phyloP scores from a whole-genome alignment of 2,113 vertebrate species.

The Athene cunicularia region DNA sequence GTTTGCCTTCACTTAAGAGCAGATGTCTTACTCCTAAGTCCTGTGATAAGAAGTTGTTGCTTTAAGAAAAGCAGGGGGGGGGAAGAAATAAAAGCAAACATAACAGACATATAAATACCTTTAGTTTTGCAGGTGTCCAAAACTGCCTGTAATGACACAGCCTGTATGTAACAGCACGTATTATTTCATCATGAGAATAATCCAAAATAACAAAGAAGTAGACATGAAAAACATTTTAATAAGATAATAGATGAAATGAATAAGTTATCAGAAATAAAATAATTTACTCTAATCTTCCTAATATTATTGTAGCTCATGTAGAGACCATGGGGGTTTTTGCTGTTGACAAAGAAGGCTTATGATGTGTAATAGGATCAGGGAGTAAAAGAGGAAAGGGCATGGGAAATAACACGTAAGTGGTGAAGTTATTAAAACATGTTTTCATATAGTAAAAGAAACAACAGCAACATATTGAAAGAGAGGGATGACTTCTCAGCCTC shows the following conservation, averaged over 20 bases:
- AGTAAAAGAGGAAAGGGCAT: neutral
- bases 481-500: neutral
- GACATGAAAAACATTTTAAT: neutral
- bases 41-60: neutral
- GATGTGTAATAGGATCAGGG: neutral
- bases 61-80: neutral
- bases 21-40: neutral
- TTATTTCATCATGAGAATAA: neutral
- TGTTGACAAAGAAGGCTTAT: neutral
- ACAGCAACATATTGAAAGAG: accelerated
- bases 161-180: neutral
- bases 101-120: neutral
- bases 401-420: neutral
- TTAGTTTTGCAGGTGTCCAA: neutral
- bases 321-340: neutral
- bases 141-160: neutral
- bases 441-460: neutral
- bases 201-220: neutral
- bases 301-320: neutral
- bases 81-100: neutral
- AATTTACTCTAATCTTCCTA: neutral
- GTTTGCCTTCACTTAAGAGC: neutral
- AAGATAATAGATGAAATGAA: neutral
- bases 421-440: neutral
- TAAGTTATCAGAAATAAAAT: neutral